Evolutionary conservation across 2,797 vertebrate genomes (phyloP), one percentile per base, ranked within the genome.

Genomic region (Tiaroga cobitis): DNA sequence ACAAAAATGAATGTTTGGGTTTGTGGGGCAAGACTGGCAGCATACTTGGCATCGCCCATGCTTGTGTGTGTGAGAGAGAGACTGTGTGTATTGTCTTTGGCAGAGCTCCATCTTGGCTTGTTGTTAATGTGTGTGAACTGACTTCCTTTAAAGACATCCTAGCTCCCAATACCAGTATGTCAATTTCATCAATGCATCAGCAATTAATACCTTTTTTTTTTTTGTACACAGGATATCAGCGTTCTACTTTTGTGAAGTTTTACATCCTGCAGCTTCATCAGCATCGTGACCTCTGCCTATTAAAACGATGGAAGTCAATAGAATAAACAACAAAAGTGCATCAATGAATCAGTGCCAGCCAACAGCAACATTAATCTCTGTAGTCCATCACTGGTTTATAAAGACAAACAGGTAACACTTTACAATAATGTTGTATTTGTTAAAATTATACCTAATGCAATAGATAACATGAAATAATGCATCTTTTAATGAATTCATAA

Each of bases 1-100:
- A 93, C 90, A 92, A 94, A 92, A 90, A 84, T 87, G 82, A 91
- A 87, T 69, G 70, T 94, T 90, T 94, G 92, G 90, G 89, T 87
- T 92, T 88, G 79, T 76, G 77, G 70, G 43, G 24, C 74, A 81
- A 87, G 84, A 88, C 75, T 86, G 89, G 87, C 87, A 88, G 86
- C 82, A 82, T 59, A 82, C 74, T 79, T 84, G 83, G 72, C 73
- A 84, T 84, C 19, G 49, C 70, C 88, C 39, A 13, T 84, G 69
- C 75, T 73, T 87, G 51, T 83, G 67, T 54, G 81, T 61, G 72
- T 3, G 41, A 19, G 86, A 72, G 83, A 67, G 49, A 80, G 51
- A 82, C 29, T 29, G 49, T n/a, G 24, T 68, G 67, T 65, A 39
- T 43, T 70, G 59, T 88, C 56, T 87, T 83, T 85, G 86, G 82